phyloP scores from a whole-genome alignment of 2,797 vertebrate species.

The Arvicola amphibius region DNA sequence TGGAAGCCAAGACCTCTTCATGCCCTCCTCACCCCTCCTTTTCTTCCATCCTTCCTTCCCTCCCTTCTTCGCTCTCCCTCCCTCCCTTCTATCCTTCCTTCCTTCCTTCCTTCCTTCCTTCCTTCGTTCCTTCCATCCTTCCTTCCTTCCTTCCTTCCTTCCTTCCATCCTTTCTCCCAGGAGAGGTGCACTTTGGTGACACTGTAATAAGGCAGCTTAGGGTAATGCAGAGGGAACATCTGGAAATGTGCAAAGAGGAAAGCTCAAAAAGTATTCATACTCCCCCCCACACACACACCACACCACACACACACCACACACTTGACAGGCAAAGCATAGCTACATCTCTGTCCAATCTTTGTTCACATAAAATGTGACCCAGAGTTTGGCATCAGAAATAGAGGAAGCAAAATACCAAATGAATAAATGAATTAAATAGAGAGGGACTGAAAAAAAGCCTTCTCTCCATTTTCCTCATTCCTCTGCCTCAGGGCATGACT shows the following conservation, averaged over 20 bases:
- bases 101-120: no score
- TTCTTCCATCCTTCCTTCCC: no score
- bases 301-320: not conserved
- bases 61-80: no score
- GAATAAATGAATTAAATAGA: not conserved
- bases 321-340: not conserved
- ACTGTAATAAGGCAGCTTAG: conserved; percentile 83
- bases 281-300: not conserved
- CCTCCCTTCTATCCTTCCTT: no score
- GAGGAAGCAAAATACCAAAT: not conserved
- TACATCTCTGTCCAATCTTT: not conserved
- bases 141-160: not conserved
- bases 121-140: fast-evolving
- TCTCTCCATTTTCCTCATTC: not conserved
- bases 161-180: not conserved
- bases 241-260: not conserved
- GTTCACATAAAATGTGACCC: not conserved
- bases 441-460: not conserved
- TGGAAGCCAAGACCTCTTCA: not conserved
- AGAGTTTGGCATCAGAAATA: not conserved
- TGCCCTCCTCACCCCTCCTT: not conserved
- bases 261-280: not conserved
- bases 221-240: conserved; percentile 80
- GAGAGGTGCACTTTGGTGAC: conserved; percentile 85
- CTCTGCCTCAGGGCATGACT: not conserved